Evolutionary conservation across 2,113 vertebrate genomes (phyloP), one percentile per base, ranked within the genome.

Genomic region (Urocolius indicus): DNA sequence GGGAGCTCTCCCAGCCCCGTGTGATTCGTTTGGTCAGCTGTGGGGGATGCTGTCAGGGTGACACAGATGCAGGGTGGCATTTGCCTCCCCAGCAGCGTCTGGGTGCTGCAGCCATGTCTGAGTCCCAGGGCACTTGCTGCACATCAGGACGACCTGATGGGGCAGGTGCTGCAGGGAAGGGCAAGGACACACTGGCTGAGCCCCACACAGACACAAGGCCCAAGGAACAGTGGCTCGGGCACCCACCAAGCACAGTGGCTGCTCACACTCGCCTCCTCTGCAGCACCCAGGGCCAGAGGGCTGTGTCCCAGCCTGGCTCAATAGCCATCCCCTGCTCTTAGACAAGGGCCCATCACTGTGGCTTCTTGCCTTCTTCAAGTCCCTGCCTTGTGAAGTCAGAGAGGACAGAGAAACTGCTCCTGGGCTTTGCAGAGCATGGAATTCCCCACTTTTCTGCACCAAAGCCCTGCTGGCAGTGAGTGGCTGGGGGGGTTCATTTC

Each of bases 201-300:
- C 21, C 61, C 65, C 65, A 18, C 3, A 1, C 4, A 57, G 78
- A 49, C 9, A 2, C 29, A 19, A 21, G 62, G 32, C 62, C 84
- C 1, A 3, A 63, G 48, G 65, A 54, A 1, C 3, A 0, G 0
- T 0, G 0, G 65, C 51, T 55, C 65, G 87, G 78, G n/a, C 30
- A 23, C 15, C 10, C 1, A 0, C 48, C 0, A 5, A 79, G 54
- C 67, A 20, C 1, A 1, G 8, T 0, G 3, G 46, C 41, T n/a
- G 55, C 87, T 66, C 0, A 0, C 41, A 43, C 26, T 23, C 41
- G 0, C 10, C 41, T 19, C 62, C 57, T 21, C 21, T 6, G 0
- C 1, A 0, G 20, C 62, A 45, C 68, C 16, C 27, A 4, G 24
- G 58, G 72, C 54, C 0, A 2, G 69, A 30, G 1, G 4, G 34